Percentiles rank a stretch among this genome's conserved stretches.
phyloP scores from a whole-genome alignment of 2,888 invertebrate genomes.

The Drosophila barbarae region DNA sequence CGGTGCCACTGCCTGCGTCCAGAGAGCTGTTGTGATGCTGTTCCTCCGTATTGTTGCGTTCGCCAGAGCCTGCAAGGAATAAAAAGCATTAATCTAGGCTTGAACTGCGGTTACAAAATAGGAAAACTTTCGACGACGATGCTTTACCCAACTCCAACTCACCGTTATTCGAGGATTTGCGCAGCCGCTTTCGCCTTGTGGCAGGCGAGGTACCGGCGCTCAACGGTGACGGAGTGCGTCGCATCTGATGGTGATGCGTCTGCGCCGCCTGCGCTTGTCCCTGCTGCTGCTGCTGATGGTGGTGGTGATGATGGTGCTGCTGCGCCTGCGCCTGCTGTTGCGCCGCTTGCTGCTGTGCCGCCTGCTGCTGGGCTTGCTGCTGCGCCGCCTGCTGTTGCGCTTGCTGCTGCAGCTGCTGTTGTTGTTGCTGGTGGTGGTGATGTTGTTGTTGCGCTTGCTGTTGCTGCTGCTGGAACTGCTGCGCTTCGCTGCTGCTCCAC shows the following conservation, averaged over 20 bases:
- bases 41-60: constrained; percentile 80
- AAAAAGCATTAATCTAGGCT: not conserved
- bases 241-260: constrained; percentile 81
- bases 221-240: constrained; percentile 81
- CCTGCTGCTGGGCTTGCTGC: constrained; percentile 81
- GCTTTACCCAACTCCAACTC: constrained; percentile 64
- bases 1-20: constrained; percentile 70
- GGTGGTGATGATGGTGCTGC: constrained; percentile 71
- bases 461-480: constrained; percentile 82
- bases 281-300: constrained; percentile 81
- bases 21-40: constrained; percentile 77
- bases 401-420: constrained; percentile 78
- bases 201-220: constrained; percentile 84
- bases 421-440: constrained; percentile 81
- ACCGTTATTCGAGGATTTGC: constrained; percentile 84
- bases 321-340: constrained; percentile 75
- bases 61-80: constrained; percentile 80
- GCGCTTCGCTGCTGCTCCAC: constrained; percentile 80
- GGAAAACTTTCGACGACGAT: constrained; percentile 45
- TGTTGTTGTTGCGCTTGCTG: constrained; percentile 81
- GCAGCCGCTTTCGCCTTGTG: constrained; percentile 82
- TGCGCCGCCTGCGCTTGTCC: constrained; percentile 82
- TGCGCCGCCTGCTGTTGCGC: constrained; percentile 81
- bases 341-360: constrained; percentile 79
- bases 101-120: not conserved